phyloP scores from a whole-genome alignment of 2,797 vertebrate species.

The Leuciscus waleckii region DNA sequence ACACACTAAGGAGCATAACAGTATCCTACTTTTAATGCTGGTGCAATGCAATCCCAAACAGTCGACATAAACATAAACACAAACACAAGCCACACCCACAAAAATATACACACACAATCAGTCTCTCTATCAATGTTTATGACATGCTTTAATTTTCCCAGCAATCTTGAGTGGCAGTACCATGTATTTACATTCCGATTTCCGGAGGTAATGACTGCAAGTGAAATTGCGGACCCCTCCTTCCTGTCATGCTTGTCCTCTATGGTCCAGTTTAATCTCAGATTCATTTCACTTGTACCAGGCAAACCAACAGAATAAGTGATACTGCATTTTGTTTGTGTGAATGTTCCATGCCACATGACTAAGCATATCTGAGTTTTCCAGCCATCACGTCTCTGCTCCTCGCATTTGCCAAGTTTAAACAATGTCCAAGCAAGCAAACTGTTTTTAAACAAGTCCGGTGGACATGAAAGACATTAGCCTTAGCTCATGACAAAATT shows the following conservation, averaged over 20 bases:
- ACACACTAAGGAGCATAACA: too few species aligned
- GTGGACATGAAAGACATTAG: background rate
- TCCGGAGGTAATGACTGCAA: slow-evolving; percentile 60
- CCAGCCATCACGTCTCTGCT: background rate
- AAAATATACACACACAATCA: slow-evolving; percentile 15
- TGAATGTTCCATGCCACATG: background rate
- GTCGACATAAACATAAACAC: slow-evolving; percentile 18
- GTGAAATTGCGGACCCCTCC: background rate
- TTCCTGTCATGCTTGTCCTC: slow-evolving; percentile 21
- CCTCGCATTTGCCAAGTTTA: slow-evolving; percentile 12
- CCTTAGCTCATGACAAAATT: background rate
- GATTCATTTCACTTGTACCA: background rate
- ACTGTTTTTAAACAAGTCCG: background rate
- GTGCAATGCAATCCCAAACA: slow-evolving; percentile 3
- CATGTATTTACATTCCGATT: slow-evolving; percentile 72
- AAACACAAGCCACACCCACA: slow-evolving; percentile 36
- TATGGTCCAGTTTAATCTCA: background rate
- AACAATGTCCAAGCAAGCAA: background rate
- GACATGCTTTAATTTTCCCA: slow-evolving; percentile 71
- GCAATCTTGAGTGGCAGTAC: slow-evolving; percentile 78
- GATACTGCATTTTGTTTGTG: background rate
- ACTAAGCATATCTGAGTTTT: slow-evolving; percentile 2
- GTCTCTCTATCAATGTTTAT: slow-evolving; percentile 59
- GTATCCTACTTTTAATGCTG: background rate
- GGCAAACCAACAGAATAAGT: background rate